Evolutionary conservation across 2,797 vertebrate species (phyloP), one percentile per base, ranked within the genome.

Genomic region (Phrynocephalus guinanensis): DNA sequence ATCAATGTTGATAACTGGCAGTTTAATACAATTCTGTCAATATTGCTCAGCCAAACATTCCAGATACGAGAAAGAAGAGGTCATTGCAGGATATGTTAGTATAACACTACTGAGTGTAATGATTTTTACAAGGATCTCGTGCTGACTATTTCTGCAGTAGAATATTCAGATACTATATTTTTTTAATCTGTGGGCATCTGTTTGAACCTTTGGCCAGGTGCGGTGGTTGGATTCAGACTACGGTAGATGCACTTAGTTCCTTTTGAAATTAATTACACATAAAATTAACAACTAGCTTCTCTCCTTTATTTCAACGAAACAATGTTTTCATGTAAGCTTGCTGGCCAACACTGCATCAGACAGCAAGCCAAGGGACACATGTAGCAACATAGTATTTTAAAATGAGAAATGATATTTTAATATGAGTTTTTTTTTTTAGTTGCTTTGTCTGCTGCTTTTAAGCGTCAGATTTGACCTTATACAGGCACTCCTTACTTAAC

Each of bases 341-440:
- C n/a, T 24, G n/a, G 48, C 67, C 18, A n/a, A 20, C 26, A n/a
- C 52, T 83, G 16, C 50, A 72, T 20, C 50, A 66, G 79, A 66
- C 18, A 66, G 20, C 60, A 30, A 83, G 68, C 50, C 67, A 83
- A 83, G 48, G 1, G 26, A 70, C n/a, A 83, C 30, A 56, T 30
- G 30, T 56, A 50, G 20, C 77, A 56, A 79, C 16, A 16, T 20
- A 16, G n/a, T 79, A 60, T 4, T 56, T 71, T 52, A 72, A 72
- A 83, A 63, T 81, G 9, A 81, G 22, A 76, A 76, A 48, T 44
- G 33, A 76, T 76, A 76, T 76, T 15, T 75, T 76, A 76, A 76
- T 26, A 48, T 48, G 75, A 76, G 22, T 63, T 63, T 22, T 33
- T 33, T 63, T 63, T 63, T 33, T 33, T 79, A 1, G 18, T 33